Evolutionary conservation across 1,140 invertebrate species (phyloP), one percentile per base, ranked within the genome.

Genomic region (Drosophila pruinosa): DNA sequence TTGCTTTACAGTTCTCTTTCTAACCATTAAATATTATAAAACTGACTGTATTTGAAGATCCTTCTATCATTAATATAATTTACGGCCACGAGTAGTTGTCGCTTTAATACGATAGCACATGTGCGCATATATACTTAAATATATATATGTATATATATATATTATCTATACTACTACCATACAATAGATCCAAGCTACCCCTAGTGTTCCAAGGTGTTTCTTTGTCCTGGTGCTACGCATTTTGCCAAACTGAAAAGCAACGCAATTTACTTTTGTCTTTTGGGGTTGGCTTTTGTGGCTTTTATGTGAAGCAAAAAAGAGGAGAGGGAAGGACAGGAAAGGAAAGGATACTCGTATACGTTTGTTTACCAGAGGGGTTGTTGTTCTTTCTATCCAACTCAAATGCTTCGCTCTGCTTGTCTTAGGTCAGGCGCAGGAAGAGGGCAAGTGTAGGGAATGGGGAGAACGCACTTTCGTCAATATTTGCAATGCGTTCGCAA

Each of bases 281-380:
- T 82, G 74, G 82, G 82, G 78, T 86, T 88, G 82, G 64, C 78
- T 86, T 88, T 63, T 88, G 81, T 71, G 81, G 80, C 47, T 57
- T 52, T 53, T 58, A 14, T 56, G 19, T 34, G 43, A 24, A 53
- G 38, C 15, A 12, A 34, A 19, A 34, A 34, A 28, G 36, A 28
- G 31, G 2, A 34, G 12, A 34, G 31, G n/a, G 4, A n/a, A 34
- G n/a, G 31, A 3, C 0, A 12, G 31, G 5, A n/a, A 4, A 8
- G 28, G n/a, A 45, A 47, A 47, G 22, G 21, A 47, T 21, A 41
- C 39, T 21, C 7, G 17, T 21, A 26, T 6, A 14, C 12, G 22
- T 26, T 12, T 48, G 34, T 69, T 62, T 61, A 19, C 48, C 15
- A 69, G 41, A 76, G 76, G 76, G 64, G 8, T 45, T 45, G 21